Evolutionary conservation across 2,113 vertebrate species (phyloP), one percentile per base, ranked within the genome.

Genomic region (rat (Rattus norvegicus)): DNA sequence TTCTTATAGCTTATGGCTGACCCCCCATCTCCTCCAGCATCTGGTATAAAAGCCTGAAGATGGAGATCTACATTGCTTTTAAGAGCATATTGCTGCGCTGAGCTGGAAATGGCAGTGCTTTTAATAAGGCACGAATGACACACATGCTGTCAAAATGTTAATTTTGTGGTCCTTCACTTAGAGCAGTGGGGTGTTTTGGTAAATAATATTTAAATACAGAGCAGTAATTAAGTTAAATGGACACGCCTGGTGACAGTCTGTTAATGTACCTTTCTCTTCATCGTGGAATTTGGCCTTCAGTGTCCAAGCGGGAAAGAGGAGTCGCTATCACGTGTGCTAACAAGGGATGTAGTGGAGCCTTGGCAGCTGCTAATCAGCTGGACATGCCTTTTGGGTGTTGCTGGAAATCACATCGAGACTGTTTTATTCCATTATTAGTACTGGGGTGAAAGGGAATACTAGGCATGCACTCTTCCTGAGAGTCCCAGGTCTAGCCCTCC

Each of bases 181-280:
- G 0, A 16, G 13, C 13, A 2, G 16, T 16, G 24, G 54, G 87
- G 63, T 90, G 19, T 69, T 92, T 96, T 70, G 2, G 4, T 90
- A 90, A 92, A 70, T 47, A 90, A 33, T n/a, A 70, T 88, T 94
- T 91, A 93, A 95, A 54, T 75, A 26, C 22, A 70, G 12, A 84
- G 65, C 1, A 93, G 24, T 30, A 93, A 92, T 70, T 63, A 5
- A 92, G 90, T 30, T 20, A 89, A 80, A 77, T 30, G 12, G 49
- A 11, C 22, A 81, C 24, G 1, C 39, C 4, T 79, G 33, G 14
- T 54, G 77, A 80, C 9, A 67, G 26, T 92, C 43, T 67, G 1
- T 28, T 79, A 76, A 95, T 43, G 22, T 72, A 7, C 36, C 76
- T 96, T 95, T 73, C 70, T 76, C 3, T 73, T 85, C 70, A 7